phyloP scores from a whole-genome alignment of 2,888 invertebrate genomes.

The Theodoxus fluviatilis region DNA sequence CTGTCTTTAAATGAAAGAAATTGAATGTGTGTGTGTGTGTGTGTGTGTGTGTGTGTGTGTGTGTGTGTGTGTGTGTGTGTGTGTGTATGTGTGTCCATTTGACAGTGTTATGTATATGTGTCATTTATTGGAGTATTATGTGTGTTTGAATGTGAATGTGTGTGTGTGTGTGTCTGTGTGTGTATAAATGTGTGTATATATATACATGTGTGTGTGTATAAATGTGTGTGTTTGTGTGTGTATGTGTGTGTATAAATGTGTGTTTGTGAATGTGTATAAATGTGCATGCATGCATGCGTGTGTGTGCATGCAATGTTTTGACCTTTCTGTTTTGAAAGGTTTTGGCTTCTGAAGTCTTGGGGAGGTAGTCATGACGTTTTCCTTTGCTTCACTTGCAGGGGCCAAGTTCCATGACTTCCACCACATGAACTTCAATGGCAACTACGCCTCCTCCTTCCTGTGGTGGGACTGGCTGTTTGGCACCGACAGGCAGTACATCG shows the following conservation, averaged over 20 bases:
- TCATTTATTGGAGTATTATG: no score
- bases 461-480: slow-evolving; percentile 60
- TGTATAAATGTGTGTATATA: neutral
- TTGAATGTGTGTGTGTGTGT: no score
- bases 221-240: slow-evolving; percentile 9
- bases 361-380: neutral
- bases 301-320: neutral
- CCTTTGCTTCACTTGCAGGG: slow-evolving; percentile 38
- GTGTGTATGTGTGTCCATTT: no score
- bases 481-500: slow-evolving; percentile 54
- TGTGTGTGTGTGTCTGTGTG: no score
- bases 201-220: neutral
- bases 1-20: no score
- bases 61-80: no score
- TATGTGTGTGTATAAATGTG: neutral
- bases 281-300: neutral
- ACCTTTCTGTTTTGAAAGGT: neutral
- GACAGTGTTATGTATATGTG: no score
- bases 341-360: neutral
- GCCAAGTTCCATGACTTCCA: slow-evolving; percentile 59
- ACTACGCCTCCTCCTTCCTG: slow-evolving; percentile 56
- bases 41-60: no score
- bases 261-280: neutral
- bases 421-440: slow-evolving; percentile 58
- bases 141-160: no score